Percentiles rank a stretch among this genome's conserved stretches.
Conservation (phyloP, 2,113 vertebrate genomes). For the Cheirogaleus medius region DNA sequence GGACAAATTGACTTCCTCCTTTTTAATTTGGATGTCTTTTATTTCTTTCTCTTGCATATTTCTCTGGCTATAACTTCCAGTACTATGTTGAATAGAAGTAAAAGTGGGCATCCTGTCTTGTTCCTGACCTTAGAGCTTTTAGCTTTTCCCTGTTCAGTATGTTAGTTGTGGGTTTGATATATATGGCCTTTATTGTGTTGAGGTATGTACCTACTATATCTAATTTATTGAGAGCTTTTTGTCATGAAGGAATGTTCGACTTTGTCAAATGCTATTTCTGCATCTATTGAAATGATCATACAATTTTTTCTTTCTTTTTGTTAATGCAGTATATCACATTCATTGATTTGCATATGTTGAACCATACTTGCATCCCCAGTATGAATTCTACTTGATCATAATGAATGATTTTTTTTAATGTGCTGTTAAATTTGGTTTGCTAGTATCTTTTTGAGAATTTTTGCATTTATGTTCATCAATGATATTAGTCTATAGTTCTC, state of each 20-base stretch:
- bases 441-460: neutral
- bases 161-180: neutral
- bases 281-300: neutral
- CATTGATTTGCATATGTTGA: neutral
- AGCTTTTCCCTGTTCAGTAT: neutral
- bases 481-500: neutral
- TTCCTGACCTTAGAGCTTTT: neutral
- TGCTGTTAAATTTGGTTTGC: no score
- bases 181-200: neutral
- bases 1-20: neutral
- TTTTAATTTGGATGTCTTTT: neutral
- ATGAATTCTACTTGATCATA: neutral
- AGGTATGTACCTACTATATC: neutral
- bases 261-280: neutral
- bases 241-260: neutral
- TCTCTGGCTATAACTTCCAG: neutral
- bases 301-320: neutral
- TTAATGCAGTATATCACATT: neutral
- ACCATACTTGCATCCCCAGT: neutral
- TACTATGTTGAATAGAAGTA: neutral
- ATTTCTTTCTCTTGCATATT: neutral
- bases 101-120: neutral
- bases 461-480: neutral
- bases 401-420: no score
- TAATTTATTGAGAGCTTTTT: neutral